phyloP scores from a whole-genome alignment of 2,113 vertebrate genomes.

The Erinaceus europaeus region DNA sequence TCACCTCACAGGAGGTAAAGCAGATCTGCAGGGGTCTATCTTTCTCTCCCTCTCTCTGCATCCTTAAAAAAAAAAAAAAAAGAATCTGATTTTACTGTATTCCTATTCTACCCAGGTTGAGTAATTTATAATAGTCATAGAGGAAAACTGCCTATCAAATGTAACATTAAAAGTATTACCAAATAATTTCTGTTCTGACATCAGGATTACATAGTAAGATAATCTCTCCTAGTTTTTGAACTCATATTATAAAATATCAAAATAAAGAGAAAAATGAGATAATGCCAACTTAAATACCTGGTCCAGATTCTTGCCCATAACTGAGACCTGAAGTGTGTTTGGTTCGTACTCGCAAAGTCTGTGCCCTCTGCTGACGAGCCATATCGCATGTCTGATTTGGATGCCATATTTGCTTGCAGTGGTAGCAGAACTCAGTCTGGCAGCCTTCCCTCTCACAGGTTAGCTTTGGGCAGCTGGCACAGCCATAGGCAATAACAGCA shows the following conservation, averaged over 20 bases:
- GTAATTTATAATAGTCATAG: background rate
- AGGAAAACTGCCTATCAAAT: constrained; percentile 14
- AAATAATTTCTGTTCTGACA: background rate
- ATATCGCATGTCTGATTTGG: constrained; percentile 99
- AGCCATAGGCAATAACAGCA: constrained; percentile 97
- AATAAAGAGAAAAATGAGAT: constrained; percentile 29
- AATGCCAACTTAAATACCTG: constrained; percentile 81
- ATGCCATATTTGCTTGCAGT: constrained; percentile 99
- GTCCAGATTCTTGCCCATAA: constrained; percentile 94
- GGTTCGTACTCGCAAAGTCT: constrained; percentile 92
- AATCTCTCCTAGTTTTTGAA: constrained; percentile 10
- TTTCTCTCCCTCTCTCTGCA: too few relatives aligned
- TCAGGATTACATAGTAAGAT: background rate
- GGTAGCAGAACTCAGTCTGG: constrained; percentile 98
- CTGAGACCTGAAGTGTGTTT: constrained; percentile 94
- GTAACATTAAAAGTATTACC: background rate
- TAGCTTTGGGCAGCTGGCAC: constrained; percentile 97
- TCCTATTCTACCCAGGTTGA: background rate
- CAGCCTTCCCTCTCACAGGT: constrained; percentile 96
- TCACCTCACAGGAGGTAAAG: too few relatives aligned
- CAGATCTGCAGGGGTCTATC: too few relatives aligned
- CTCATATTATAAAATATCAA: background rate
- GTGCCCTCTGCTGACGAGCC: constrained; percentile 94
- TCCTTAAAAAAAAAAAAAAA: too few relatives aligned
- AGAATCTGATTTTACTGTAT: constrained; percentile 29